Evolutionary conservation across 2,888 invertebrate species (phyloP), one percentile per base, ranked within the genome.

Genomic region (Campaea margaritaria): DNA sequence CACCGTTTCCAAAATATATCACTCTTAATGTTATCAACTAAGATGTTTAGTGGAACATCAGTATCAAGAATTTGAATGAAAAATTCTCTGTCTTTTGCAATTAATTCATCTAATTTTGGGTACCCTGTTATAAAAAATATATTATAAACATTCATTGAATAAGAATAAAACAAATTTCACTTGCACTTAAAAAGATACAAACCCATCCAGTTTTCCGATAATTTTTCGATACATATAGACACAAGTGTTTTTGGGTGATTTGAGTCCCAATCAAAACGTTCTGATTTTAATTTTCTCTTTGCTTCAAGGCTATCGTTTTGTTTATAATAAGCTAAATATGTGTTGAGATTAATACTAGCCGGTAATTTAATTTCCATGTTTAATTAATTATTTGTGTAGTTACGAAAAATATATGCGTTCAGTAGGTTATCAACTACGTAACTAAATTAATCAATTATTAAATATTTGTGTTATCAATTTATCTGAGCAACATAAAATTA

Each of bases 231-330:
- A 69, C 94, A 94, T 45, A 93, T 69, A 10, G 80, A 76, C 10
- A 86, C 81, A 39, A 94, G 83, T 5, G 89, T 68, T 64, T 93
- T 93, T 31, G 91, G 90, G 54, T 91, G 85, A 45, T 89, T 82
- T 9, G 65, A 63, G 73, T 93, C 91, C 94, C 94, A 94, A 27
- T 86, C 77, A 66, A 94, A 93, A 62, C 89, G 71, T 82, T 94
- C 94, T 0, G 94, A 74, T 64, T 89, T 81, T 15, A 94, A 65
- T 76, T 83, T 87, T 67, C 94, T 78, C 39, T 72, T 58, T 3
- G 75, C 69, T 80, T 94, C 94, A 27, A 81, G 79, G 68, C 64
- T 79, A 63, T 59, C 75, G 42, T 51, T 78, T 72, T 86, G 86
- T 57, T 85, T 84, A 70, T 93, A 7, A 10, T 31, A 94, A 4